A percentile compares a stretch with the other conserved stretches of the same genome.
phyloP scores from a whole-genome alignment of 2,888 invertebrate species.

The Platypus cylindrus region DNA sequence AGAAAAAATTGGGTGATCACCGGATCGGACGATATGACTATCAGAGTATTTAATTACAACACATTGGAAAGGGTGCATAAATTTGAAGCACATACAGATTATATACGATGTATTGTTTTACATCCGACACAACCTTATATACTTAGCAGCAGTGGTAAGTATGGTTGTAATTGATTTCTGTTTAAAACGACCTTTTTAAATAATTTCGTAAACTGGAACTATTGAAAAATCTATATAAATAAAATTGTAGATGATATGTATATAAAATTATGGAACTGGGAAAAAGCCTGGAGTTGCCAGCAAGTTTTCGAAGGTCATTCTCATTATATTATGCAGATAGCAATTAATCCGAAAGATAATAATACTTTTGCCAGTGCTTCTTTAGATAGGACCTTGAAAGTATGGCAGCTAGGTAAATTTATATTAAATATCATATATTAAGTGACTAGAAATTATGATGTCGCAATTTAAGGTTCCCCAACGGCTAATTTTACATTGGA shows the following conservation, averaged over 20 bases:
- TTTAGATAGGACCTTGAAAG: constrained; percentile 92
- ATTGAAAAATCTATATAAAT: constrained; percentile 1
- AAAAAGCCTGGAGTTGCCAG: constrained; percentile 94
- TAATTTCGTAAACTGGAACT: constrained; percentile 3
- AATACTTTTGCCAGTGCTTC: constrained; percentile 99
- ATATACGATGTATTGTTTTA: constrained; percentile 88
- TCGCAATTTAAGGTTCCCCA: constrained; percentile 56
- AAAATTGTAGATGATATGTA: constrained; percentile 79
- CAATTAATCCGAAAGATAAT: constrained; percentile 98
- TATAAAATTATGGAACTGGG: constrained; percentile 99
- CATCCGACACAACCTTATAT: constrained; percentile 97
- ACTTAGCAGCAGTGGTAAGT: constrained; percentile 87
- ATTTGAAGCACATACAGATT: constrained; percentile 98
- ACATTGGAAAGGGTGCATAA: constrained; percentile 91
- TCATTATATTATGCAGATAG: constrained; percentile 99
- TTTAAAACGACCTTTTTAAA: neutral
- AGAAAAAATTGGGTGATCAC: constrained; percentile 98
- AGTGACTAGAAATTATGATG: neutral
- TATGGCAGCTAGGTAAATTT: constrained; percentile 72
- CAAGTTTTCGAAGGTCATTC: constrained; percentile 99
- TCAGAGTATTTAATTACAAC: constrained; percentile 96
- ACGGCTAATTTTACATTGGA: constrained; percentile 96
- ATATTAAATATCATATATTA: neutral
- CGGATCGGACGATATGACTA: constrained; percentile 92
- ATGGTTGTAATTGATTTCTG: neutral